These are phyloP conservation scores for Malurus elegans DNA, from an alignment of 2,113 vertebrate species.

Conservation along the genomic window DNA sequence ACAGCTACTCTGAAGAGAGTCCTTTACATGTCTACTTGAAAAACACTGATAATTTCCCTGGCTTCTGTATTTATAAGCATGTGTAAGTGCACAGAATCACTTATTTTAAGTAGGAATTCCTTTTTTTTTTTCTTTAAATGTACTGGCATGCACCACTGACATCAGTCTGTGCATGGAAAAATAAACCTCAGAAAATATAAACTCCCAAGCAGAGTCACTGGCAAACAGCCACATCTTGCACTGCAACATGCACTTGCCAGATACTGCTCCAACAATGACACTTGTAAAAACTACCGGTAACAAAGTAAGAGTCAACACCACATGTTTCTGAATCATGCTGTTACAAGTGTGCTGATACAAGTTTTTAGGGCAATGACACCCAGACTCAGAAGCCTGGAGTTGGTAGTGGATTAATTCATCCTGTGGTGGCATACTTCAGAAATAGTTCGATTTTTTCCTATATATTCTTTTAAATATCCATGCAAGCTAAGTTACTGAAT, in stretches of 20 bases:
- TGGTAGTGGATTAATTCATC: background rate
- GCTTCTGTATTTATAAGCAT: background rate
- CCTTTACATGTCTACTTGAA: background rate
- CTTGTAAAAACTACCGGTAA: background rate
- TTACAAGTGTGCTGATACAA: background rate
- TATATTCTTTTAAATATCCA: background rate
- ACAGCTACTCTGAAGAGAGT: background rate
- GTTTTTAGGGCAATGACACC: background rate
- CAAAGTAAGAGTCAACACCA: background rate
- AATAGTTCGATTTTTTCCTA: background rate
- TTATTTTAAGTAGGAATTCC: background rate
- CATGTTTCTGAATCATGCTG: background rate
- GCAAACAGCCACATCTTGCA: background rate
- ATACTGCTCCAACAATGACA: background rate
- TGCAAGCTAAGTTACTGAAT: background rate
- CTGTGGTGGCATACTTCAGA: background rate
- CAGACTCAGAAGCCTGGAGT: background rate
- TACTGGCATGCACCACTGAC: background rate
- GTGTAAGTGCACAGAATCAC: background rate
- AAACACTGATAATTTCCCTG: background rate
- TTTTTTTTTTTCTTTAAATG: background rate
- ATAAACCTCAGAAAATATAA: background rate
- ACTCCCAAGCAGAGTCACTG: background rate
- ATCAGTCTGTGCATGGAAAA: background rate
- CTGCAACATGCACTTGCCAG: background rate